Base-by-base conservation (phyloP, 1,140 invertebrate species). In the Drosophila melanica region DNA sequence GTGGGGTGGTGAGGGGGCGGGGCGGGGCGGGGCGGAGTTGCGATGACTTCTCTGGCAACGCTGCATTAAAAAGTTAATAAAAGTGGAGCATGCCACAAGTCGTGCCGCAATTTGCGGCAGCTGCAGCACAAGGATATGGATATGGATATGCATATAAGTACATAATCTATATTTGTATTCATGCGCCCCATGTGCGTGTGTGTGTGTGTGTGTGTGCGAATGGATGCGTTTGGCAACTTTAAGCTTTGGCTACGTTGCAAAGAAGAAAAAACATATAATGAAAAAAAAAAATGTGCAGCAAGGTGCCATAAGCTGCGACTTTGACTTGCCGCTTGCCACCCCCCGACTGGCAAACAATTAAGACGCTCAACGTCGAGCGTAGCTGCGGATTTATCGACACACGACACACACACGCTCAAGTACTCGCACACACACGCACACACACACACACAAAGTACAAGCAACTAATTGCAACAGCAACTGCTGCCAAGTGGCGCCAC, bases 21-120 rank as follows among this genome's bases (percentile, higher is more conserved):
- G 30, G 1, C 1, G 14, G 47, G 16, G 4, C 8, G 33, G 4
- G 7, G 16, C 9, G 14, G 14, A 37, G 0, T 18, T 16, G 58
- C 48, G 16, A 27, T 50, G 45, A 60, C 57, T 63, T 44, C 66
- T 41, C 55, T 65, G 69, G 55, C 57, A 57, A 64, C 51, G 82
- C 77, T 86, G 82, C 79, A 86, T 86, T 89, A 89, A 89, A 89
- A 89, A 89, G 84, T 89, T 89, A 85, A 89, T 89, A 89, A 90
- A 89, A 89, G 81, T 90, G 84, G 73, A 90, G 82, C 77, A 89
- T 84, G 85, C 84, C 85, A 89, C 84, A 89, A 89, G 85, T 89
- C 85, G 80, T 90, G 80, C 84, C 80, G 74, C 86, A 89, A 84
- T 80, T 89, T 89, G 85, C 74, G 85, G 84, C 85, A 87, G 79